A percentile compares a stretch with the other conserved stretches of the same genome.
These are phyloP conservation scores for Spicauda simplicius DNA, from an alignment of 2,888 invertebrate genomes.

Conservation along the genomic window DNA sequence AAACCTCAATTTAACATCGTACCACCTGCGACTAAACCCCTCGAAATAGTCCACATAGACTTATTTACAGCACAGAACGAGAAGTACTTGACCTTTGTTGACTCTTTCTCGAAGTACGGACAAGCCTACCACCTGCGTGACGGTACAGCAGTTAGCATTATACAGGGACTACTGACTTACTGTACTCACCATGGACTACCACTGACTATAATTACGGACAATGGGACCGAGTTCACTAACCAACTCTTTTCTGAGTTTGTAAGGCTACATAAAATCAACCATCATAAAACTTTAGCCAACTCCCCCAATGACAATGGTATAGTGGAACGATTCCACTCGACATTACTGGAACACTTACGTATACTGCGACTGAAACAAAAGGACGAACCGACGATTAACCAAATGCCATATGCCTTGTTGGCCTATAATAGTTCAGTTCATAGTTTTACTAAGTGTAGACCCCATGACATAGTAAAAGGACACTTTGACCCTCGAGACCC, in stretches of 20 bases:
- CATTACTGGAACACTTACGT: neutral
- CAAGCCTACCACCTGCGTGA: conserved; percentile 39
- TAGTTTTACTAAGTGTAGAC: too few relatives aligned
- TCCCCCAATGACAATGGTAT: neutral
- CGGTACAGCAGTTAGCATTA: conserved; percentile 37
- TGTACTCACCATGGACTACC: conserved; percentile 34
- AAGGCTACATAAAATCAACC: conserved; percentile 37
- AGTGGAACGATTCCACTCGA: neutral
- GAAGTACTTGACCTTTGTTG: conserved; percentile 20
- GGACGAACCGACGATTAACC: neutral
- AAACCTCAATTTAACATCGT: too few relatives aligned
- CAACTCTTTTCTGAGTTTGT: conserved; percentile 42
- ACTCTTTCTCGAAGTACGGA: too few relatives aligned
- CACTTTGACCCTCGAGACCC: conserved; percentile 8
- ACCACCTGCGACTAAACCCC: too few relatives aligned
- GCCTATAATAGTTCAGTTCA: conserved; percentile 11
- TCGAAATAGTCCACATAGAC: too few relatives aligned
- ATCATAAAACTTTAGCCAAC: neutral
- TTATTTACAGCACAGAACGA: neutral
- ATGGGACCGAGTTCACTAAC: conserved; percentile 34
- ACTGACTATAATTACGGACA: conserved; percentile 29
- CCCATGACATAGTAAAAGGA: conserved; percentile 45
- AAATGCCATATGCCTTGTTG: neutral
- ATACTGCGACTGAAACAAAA: neutral
- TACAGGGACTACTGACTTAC: conserved; percentile 36